These are phyloP conservation scores for Notamacropus eugenii DNA, from an alignment of 2,797 vertebrate genomes.

Conservation along the genomic window DNA sequence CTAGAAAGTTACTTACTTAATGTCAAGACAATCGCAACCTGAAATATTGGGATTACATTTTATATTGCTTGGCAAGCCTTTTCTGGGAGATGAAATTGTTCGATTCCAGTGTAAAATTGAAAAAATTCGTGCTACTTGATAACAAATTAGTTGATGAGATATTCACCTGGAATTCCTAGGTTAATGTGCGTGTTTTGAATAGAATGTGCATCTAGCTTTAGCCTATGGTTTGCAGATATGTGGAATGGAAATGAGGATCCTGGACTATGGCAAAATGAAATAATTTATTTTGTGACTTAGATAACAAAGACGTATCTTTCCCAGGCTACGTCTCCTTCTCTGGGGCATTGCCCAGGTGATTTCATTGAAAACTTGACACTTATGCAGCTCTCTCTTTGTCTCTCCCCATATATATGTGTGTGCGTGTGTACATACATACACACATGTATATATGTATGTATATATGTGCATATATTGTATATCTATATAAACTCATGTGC, in stretches of 20 bases:
- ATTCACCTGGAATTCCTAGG: neutral
- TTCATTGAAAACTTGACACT: neutral
- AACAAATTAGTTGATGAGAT: neutral
- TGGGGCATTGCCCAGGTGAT: neutral
- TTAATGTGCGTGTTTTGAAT: neutral
- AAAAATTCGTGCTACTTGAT: neutral
- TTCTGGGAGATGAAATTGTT: neutral
- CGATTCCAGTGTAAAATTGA: neutral
- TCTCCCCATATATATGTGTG: too few species aligned
- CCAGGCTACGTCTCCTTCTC: neutral
- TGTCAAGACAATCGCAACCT: neutral
- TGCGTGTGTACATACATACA: neutral
- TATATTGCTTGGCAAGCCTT: neutral
- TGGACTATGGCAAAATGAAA: neutral
- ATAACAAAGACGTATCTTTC: neutral
- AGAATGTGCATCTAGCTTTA: neutral
- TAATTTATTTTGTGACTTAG: neutral
- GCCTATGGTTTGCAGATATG: neutral
- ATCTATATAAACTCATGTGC: neutral
- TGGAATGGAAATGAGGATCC: neutral
- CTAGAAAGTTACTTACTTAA: neutral
- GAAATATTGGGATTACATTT: neutral
- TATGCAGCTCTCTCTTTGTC: neutral
- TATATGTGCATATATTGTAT: neutral
- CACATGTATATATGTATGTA: too few species aligned